Percentiles rank a stretch among this genome's conserved stretches.
Conservation (phyloP, 2,888 invertebrate genomes). For the Drosophila anceps region DNA sequence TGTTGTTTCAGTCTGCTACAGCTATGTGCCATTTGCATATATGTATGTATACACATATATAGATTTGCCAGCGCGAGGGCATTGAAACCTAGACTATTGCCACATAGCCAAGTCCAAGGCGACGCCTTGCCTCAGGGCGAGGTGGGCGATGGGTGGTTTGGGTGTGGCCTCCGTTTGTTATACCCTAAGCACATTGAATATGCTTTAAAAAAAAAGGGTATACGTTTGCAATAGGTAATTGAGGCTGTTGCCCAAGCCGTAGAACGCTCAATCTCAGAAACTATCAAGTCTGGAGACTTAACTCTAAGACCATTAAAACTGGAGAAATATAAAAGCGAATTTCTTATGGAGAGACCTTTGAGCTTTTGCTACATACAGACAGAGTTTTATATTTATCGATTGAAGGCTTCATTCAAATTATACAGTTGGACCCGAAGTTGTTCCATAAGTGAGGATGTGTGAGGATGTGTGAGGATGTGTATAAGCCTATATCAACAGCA, state of each 20-base stretch:
- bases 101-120: constrained; percentile 71
- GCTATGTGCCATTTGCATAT: constrained; percentile 74
- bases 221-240: no score
- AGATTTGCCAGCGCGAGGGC: constrained; percentile 45
- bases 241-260: background rate
- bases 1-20: constrained; percentile 64
- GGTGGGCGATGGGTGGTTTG: background rate
- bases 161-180: background rate
- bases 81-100: constrained; percentile 75
- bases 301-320: background rate
- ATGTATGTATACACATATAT: constrained; percentile 10
- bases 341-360: background rate
- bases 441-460: no score
- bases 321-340: background rate
- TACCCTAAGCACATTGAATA: background rate
- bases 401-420: background rate
- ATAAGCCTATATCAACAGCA: no score
- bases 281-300: background rate
- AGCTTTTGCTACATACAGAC: no score
- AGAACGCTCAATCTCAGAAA: background rate
- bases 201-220: background rate
- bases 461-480: no score
- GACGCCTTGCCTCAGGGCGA: constrained; percentile 23
- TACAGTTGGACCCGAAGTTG: background rate
- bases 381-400: no score